A percentile compares a stretch with the other conserved stretches of the same genome.
Evolutionary conservation across 2,888 invertebrate genomes (phyloP).

Genomic region (Tenthredo amoena): DNA sequence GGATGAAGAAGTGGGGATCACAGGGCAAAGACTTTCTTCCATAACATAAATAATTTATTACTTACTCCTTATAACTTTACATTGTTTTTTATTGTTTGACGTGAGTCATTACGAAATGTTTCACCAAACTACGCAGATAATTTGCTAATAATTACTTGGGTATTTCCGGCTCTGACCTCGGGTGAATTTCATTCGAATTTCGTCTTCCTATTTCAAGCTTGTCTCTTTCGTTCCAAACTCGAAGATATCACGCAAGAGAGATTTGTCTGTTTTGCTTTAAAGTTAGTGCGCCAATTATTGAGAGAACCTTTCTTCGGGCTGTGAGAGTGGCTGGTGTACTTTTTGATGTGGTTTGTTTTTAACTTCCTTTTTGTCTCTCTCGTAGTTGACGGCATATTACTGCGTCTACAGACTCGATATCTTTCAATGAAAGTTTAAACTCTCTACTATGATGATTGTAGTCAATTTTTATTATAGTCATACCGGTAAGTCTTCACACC

Average conservation of each 20-base stretch:
- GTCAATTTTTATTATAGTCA: neutral
- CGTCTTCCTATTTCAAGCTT: neutral
- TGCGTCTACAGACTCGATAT: neutral
- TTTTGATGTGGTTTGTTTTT: conserved; percentile 5
- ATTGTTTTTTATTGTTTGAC: conserved; percentile 21
- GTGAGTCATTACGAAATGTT: conserved; percentile 39
- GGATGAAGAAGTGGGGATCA: conserved; percentile 51
- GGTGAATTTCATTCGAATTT: conserved; percentile 9
- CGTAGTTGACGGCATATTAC: conserved; percentile 13
- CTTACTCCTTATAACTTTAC: neutral
- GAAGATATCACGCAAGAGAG: conserved; percentile 21
- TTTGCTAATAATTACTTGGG: neutral
- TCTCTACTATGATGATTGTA: conserved; percentile 37
- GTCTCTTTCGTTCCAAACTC: neutral
- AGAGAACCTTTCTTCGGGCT: conserved; percentile 48
- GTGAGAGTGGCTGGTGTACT: conserved; percentile 26
- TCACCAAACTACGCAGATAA: neutral
- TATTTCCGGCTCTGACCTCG: neutral
- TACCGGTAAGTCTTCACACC: neutral
- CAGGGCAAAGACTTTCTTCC: conserved; percentile 53
- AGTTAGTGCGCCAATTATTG: conserved; percentile 33
- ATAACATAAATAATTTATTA: conserved; percentile 41
- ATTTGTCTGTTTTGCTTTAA: conserved; percentile 39
- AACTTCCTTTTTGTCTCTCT: neutral
- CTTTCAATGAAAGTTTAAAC: conserved; percentile 43